Base-by-base conservation (phyloP, 2,113 vertebrate species). In the Embiotoca jacksoni region DNA sequence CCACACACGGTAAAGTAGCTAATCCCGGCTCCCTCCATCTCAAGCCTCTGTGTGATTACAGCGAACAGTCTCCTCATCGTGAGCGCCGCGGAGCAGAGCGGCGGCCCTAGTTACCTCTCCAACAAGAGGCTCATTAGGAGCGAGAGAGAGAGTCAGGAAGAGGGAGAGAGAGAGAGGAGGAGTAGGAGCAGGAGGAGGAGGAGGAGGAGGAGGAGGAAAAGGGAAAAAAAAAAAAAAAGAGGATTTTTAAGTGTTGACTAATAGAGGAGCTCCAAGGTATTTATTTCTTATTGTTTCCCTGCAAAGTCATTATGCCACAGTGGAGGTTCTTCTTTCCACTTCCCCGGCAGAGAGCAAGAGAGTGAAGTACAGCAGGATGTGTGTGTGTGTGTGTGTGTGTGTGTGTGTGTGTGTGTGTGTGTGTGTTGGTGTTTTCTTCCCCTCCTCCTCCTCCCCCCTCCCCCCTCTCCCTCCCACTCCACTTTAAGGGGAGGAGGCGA, bases 91-190 rank as follows among this genome's bases (percentile, higher is more conserved):
- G 89, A 93, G 93, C 86, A 90, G 89, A 92, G 89, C 78, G 84
- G 88, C 81, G 84, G 90, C 91, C 88, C 92, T 83, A 81, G 90
- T 93, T 95, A 94, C 89, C 89, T 88, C 93, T 91, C 86, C 87
- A 91, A 93, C 88, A 87, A 94, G 94, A 94, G 93, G 90, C 92
- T 95, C 93, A 94, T 95, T 94, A 95, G 86, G 90, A 90, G 57
- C 23, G 41, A 77, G 81, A 85, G 77, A 78, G 72, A 79, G 73
- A 75, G 73, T 44, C 58, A 64, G 66, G 55, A 7, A 76, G 39
- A 46, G 35, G 73, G 81, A 23, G 65, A 56, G 80, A 64, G 46
- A 69, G 71, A 8, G 46, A 14, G 74, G 16, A 66, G 33, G 52
- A 58, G 70, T n/a, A n/a, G n/a, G n/a, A n/a, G n/a, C n/a, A 16